Conservation (phyloP, 2,888 invertebrate species). For the Drosophila mercatorum region DNA sequence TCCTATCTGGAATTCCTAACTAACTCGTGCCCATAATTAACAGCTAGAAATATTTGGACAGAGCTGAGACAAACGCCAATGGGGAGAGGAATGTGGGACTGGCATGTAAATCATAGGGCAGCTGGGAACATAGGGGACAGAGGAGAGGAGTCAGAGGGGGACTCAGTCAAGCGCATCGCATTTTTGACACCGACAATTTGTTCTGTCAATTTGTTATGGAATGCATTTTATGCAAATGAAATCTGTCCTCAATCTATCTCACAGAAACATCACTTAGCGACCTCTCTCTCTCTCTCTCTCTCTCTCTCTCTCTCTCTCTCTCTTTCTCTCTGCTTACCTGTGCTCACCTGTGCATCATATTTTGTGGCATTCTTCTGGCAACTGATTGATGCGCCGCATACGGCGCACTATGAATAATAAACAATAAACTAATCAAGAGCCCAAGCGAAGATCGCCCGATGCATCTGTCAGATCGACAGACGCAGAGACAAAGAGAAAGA, state of each 20-base stretch:
- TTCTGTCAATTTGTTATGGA: constrained; percentile 65
- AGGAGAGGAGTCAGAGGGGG: too few relatives aligned
- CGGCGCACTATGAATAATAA: constrained; percentile 64
- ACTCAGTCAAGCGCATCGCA: constrained; percentile 19
- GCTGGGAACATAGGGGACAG: not conserved
- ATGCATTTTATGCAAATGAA: constrained; percentile 75
- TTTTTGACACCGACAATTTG: constrained; percentile 76
- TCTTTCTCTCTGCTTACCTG: not conserved
- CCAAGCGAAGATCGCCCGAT: constrained; percentile 27
- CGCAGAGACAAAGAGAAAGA: constrained; percentile 3
- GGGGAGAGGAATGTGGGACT: constrained; percentile 17
- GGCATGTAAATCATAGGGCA: constrained; percentile 44
- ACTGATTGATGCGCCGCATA: constrained; percentile 69
- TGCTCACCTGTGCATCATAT: constrained; percentile 23
- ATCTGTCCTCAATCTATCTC: constrained; percentile 66
- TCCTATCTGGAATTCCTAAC: constrained; percentile 45
- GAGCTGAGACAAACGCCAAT: constrained; percentile 49
- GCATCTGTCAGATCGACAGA: constrained; percentile 35
- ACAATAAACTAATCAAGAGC: constrained; percentile 75
- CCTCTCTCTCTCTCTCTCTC: not conserved
- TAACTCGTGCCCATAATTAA: constrained; percentile 74
- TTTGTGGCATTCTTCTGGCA: constrained; percentile 20
- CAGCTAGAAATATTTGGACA: constrained; percentile 74
- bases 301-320: not conserved
- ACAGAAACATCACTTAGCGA: constrained; percentile 22